Base-by-base conservation (phyloP, 1,140 invertebrate genomes). In the Pogonomyrmex barbatus region DNA sequence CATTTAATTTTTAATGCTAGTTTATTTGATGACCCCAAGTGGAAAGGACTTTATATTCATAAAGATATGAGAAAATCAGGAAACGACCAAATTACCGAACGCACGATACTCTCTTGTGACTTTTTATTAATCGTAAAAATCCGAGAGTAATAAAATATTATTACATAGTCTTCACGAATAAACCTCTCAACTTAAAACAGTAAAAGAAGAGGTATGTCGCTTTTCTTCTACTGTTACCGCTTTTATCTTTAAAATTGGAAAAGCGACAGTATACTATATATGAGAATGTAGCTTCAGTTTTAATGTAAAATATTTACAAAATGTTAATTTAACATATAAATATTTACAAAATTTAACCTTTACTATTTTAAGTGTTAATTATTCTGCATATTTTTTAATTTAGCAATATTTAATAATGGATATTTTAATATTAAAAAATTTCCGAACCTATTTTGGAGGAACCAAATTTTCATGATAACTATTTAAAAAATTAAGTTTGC, bases 101-200 rank as follows among this genome's bases (percentile, higher is more conserved):
- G 1, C 17, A 3, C 56, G 56, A 60, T 77, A 50, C 42, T 50
- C 58, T 62, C 2, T n/a, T 33, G 17, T 63, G 45, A 52, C 33
- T 67, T 67, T 79, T 79, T 68, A 79, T 79, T 67, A 67, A 12
- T 79, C 45, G 5, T 78, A 78, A 78, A 78, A 75, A 39, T 68
- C 45, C 2, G 12, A 52, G 47, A 50, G 17, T n/a, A 68, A 39
- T 67, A 39, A 67, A 67, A 79, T 42, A 79, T 68, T 52, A 71
- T 71, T 68, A 67, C 1, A 52, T 67, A 1, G 2, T 63, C 2
- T 4, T 47, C 30, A 2, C 45, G 33, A 63, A 6, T 78, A 65
- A 78, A 47, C 2, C 2, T 78, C 9, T 47, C 0, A 24, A 24
- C 30, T 33, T 67, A 67, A 79, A 79, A 24, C n/a, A 10, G 5